These are phyloP conservation scores for Xenopus laevis DNA, from an alignment of 2,113 vertebrate species.

Conservation along the genomic window DNA sequence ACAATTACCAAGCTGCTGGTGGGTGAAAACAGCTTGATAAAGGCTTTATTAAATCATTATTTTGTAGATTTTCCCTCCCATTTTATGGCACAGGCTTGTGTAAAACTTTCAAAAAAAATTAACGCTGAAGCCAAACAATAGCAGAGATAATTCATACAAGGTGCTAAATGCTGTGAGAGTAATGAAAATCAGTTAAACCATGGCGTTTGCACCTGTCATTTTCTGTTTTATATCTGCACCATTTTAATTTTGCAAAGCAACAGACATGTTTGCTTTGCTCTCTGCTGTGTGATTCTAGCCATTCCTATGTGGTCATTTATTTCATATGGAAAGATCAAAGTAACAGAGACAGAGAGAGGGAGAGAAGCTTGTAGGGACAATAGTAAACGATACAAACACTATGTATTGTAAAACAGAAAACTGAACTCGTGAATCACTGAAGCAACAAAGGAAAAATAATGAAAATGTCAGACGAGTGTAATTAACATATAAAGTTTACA, in stretches of 20 bases:
- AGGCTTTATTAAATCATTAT: constrained; percentile 30
- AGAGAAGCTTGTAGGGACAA: too few relatives aligned
- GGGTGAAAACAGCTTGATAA: constrained; percentile 35
- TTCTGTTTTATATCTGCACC: constrained; percentile 7
- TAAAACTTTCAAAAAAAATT: constrained; percentile 31
- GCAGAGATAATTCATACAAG: constrained; percentile 21
- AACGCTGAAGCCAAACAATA: constrained; percentile 33
- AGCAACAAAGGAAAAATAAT: neutral
- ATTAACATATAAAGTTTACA: neutral
- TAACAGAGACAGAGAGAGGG: neutral
- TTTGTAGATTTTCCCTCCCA: constrained; percentile 7
- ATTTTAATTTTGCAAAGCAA: constrained; percentile 7
- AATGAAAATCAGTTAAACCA: constrained; percentile 23
- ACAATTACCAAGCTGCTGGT: constrained; percentile 41
- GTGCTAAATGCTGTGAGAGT: constrained; percentile 22
- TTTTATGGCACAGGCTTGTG: constrained; percentile 23
- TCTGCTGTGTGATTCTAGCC: neutral
- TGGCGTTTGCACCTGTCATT: constrained; percentile 18
- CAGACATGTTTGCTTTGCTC: neutral
- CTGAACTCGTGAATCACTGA: neutral
- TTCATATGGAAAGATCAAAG: neutral
- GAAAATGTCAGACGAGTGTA: neutral
- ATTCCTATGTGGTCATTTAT: constrained; percentile 1
- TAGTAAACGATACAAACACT: too few relatives aligned
- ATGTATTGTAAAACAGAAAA: neutral